Evolutionary conservation across 2,888 invertebrate genomes (phyloP).

Genomic region (Leptopilina drosophilae): DNA sequence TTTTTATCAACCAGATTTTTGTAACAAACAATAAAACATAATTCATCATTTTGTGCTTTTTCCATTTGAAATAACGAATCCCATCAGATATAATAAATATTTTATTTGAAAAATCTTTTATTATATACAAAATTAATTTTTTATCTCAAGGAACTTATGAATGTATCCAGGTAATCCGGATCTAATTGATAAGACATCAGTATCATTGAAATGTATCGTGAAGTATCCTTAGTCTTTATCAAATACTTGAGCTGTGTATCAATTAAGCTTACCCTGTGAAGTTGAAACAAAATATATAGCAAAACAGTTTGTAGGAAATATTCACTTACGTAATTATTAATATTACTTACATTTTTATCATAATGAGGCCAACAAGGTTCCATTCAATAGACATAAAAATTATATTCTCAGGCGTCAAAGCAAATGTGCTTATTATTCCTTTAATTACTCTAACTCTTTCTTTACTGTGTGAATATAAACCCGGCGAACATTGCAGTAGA

Average conservation of each 20-base stretch:
- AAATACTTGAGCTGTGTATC: slow-evolving; percentile 65
- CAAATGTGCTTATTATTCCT: slow-evolving; percentile 82
- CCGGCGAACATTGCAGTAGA: slow-evolving; percentile 72
- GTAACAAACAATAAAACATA: too few relatives aligned
- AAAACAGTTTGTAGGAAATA: neutral
- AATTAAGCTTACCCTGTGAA: slow-evolving; percentile 67
- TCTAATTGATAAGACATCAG: slow-evolving; percentile 72
- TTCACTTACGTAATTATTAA: too few relatives aligned
- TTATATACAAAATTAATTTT: too few relatives aligned
- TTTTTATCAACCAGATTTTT: too few relatives aligned
- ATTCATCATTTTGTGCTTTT: too few relatives aligned
- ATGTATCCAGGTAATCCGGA: slow-evolving; percentile 66
- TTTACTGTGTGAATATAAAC: slow-evolving; percentile 56
- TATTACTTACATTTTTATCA: slow-evolving; percentile 82
- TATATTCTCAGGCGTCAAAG: slow-evolving; percentile 84
- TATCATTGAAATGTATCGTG: slow-evolving; percentile 71
- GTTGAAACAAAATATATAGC: slow-evolving; percentile 11
- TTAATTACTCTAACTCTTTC: slow-evolving; percentile 63
- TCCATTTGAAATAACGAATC: too few relatives aligned
- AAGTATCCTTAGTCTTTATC: slow-evolving; percentile 66
- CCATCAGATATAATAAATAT: too few relatives aligned
- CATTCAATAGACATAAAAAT: slow-evolving; percentile 85
- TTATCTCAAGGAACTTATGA: neutral
- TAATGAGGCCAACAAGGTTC: slow-evolving; percentile 84
- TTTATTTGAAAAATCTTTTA: too few relatives aligned